A percentile compares a stretch with the other conserved stretches of the same genome.
Conservation (phyloP, 2,113 vertebrate species). For the Sinosuthora webbiana region DNA sequence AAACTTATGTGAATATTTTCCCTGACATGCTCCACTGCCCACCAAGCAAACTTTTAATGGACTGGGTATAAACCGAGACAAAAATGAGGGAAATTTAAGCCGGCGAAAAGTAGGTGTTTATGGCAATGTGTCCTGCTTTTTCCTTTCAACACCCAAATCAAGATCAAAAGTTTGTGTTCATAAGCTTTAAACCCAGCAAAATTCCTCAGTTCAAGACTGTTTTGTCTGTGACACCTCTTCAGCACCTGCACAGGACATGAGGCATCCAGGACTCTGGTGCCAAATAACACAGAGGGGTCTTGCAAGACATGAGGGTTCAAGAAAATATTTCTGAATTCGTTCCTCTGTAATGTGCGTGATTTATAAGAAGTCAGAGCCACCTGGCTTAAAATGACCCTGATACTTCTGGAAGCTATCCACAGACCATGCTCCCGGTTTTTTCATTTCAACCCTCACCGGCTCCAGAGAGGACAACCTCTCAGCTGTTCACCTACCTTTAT, state of each 20-base stretch:
- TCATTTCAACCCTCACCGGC: neutral
- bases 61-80: neutral
- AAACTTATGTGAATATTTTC: neutral
- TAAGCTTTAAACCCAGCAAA: neutral
- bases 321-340: neutral
- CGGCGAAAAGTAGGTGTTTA: neutral
- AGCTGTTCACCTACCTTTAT: neutral
- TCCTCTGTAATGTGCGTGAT: neutral
- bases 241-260: neutral
- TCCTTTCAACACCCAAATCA: neutral
- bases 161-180: neutral
- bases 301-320: neutral
- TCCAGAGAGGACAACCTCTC: neutral
- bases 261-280: neutral
- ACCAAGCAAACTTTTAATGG: neutral
- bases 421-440: neutral
- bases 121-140: neutral
- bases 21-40: accelerated
- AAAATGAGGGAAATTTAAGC: neutral
- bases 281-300: neutral
- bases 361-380: neutral
- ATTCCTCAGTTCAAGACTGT: neutral
- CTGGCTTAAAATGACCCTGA: neutral
- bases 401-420: neutral
- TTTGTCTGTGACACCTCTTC: neutral